Conservation (phyloP, 2,113 vertebrate species). For the Perca fluviatilis region DNA sequence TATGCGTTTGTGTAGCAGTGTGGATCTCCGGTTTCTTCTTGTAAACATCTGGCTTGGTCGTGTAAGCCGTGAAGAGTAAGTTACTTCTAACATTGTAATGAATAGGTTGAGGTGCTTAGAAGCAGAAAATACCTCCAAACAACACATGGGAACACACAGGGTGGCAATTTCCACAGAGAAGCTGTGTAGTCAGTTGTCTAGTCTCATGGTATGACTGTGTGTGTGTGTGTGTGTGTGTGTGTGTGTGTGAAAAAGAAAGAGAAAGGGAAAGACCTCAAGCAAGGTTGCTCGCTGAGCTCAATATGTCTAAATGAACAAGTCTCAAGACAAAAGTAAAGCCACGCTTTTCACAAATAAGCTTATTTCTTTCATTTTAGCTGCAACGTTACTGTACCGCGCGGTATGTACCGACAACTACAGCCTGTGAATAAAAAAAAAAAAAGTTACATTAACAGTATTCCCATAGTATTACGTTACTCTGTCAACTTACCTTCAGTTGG, state of each 20-base stretch:
- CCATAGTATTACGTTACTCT: background rate
- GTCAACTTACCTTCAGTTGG: slow-evolving; percentile 89
- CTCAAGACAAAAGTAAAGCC: slow-evolving; percentile 63
- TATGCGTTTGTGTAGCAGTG: slow-evolving; percentile 35
- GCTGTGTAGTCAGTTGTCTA: background rate
- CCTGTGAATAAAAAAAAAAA: background rate
- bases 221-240: background rate
- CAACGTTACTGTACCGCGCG: background rate
- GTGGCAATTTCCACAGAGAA: background rate
- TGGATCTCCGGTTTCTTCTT: slow-evolving; percentile 24
- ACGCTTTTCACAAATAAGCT: slow-evolving; percentile 43
- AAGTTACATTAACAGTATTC: background rate
- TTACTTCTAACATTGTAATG: slow-evolving; percentile 38
- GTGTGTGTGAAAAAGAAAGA: slow-evolving; percentile 1
- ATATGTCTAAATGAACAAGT: slow-evolving; percentile 43
- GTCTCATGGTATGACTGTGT: background rate
- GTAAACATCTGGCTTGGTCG: slow-evolving; percentile 49
- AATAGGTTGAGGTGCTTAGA: slow-evolving; percentile 25
- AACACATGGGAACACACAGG: slow-evolving; percentile 6
- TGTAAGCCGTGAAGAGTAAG: slow-evolving; percentile 17
- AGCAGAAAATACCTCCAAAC: slow-evolving; percentile 27
- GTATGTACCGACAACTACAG: background rate
- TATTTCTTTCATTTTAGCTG: background rate
- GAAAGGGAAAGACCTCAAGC: slow-evolving; percentile 11
- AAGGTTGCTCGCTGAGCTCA: slow-evolving; percentile 30